These are phyloP conservation scores for Tenthredo mesomela DNA, from an alignment of 2,888 invertebrate genomes.

Conservation along the genomic window DNA sequence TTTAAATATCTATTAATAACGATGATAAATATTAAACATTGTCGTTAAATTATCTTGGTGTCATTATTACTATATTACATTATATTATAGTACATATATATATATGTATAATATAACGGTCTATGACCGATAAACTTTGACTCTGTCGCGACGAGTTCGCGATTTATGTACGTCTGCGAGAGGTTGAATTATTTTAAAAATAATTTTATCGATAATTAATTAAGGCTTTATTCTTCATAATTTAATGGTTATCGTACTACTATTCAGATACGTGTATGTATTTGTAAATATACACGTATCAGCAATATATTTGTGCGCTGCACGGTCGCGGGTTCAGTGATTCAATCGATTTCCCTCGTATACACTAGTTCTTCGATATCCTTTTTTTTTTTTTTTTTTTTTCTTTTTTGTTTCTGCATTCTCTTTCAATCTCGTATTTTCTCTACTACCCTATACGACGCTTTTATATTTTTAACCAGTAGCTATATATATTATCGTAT, in stretches of 20 bases:
- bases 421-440: too few relatives aligned
- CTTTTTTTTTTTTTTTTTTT: neutral
- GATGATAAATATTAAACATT: too few relatives aligned
- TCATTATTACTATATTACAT: neutral
- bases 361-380: neutral
- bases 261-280: neutral
- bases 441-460: too few relatives aligned
- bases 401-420: too few relatives aligned
- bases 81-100: neutral
- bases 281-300: neutral
- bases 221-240: neutral
- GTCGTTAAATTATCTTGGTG: neutral
- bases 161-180: neutral
- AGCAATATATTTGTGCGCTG: neutral
- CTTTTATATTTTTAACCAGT: too few relatives aligned
- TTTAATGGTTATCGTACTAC: neutral
- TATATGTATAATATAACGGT: neutral
- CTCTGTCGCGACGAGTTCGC: slow-evolving; percentile 12
- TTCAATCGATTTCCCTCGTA: neutral
- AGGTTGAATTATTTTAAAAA: neutral
- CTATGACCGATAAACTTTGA: slow-evolving; percentile 11
- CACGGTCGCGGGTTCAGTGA: neutral
- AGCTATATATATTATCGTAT: too few relatives aligned
- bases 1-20: too few relatives aligned
- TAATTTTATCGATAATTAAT: neutral